Base-by-base conservation (phyloP, 2,113 vertebrate species). In the Lycaon pictus region DNA sequence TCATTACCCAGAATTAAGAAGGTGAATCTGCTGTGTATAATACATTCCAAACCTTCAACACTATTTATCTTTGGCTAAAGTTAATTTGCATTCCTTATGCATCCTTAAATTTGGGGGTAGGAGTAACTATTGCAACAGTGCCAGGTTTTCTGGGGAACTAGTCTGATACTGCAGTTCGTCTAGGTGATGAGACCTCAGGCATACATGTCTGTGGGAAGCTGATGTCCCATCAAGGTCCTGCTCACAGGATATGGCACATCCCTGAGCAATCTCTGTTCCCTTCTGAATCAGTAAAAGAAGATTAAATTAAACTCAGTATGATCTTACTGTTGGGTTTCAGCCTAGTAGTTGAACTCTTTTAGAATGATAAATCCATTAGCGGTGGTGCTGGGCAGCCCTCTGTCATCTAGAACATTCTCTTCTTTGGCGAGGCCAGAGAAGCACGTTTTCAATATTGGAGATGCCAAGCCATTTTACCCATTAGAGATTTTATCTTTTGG, bases 71-170 rank as follows among this genome's bases (percentile, higher is more conserved):
- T 60, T 17, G n/a, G n/a, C 53, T 37, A 0, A 2, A 27, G 27
- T 60, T 12, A 25, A 9, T 16, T 11, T 11, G 48, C 13, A 2
- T 32, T 37, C 27, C 48, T 27, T 29, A 2, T 0, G 11, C 53
- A 0, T 10, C 35, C 48, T 43, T 22, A 29, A 17, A 32, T 48
- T 23, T 3, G 20, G 12, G 22, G 51, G 25, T 11, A 12, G 1
- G 5, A 16, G 48, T 12, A 5, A 0, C 13, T 2, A 2, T 1
- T 16, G 20, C 29, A 27, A 7, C 19, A 7, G 3, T 32, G 65
- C 37, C 7, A 7, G 0, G 11, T 6, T 29, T 48, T 25, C 9
- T 12, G 29, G n/a, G 22, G 17, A 51, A 19, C n/a, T 12, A 23
- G n/a, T 29, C 22, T 56, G 48, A 37, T 2, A 0, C 0, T 11